These are phyloP conservation scores for Corydoras maculifer DNA, from an alignment of 2,113 vertebrate species.

Conservation along the genomic window DNA sequence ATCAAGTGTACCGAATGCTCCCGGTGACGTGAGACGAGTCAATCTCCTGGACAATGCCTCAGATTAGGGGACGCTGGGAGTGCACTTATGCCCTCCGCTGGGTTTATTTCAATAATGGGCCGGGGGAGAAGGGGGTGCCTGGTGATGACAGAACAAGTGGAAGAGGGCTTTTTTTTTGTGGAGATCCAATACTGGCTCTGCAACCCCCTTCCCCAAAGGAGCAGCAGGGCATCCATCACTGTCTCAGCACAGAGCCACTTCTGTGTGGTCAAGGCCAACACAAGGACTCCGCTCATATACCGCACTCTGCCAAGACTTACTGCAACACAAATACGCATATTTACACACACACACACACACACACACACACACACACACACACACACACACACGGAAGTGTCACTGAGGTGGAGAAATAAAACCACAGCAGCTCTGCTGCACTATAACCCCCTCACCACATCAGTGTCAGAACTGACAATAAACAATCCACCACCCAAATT, in stretches of 20 bases:
- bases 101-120: slow-evolving; percentile 27
- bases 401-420: too few relatives aligned
- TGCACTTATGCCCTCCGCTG: slow-evolving; percentile 9
- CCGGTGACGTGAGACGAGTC: not conserved
- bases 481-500: too few relatives aligned
- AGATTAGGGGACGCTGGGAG: not conserved
- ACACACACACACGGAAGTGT: too few relatives aligned
- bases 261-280: slow-evolving; percentile 26
- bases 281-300: slow-evolving; percentile 23
- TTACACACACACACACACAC: too few relatives aligned
- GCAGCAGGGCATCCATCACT: slow-evolving; percentile 28
- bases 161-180: not conserved
- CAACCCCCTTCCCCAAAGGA: slow-evolving; percentile 3
- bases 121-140: not conserved
- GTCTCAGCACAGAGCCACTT: slow-evolving; percentile 13
- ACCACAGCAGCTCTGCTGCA: too few relatives aligned
- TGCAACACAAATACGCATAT: not conserved
- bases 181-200: not conserved
- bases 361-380: too few relatives aligned
- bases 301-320: slow-evolving; percentile 17
- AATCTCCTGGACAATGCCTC: slow-evolving; percentile 6
- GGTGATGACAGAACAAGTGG: not conserved
- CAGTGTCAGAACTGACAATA: too few relatives aligned
- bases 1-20: too few relatives aligned
- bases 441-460: too few relatives aligned